A percentile compares a stretch with the other conserved stretches of the same genome.
These are phyloP conservation scores for Murina feae DNA, from an alignment of 2,113 vertebrate species.

Conservation along the genomic window DNA sequence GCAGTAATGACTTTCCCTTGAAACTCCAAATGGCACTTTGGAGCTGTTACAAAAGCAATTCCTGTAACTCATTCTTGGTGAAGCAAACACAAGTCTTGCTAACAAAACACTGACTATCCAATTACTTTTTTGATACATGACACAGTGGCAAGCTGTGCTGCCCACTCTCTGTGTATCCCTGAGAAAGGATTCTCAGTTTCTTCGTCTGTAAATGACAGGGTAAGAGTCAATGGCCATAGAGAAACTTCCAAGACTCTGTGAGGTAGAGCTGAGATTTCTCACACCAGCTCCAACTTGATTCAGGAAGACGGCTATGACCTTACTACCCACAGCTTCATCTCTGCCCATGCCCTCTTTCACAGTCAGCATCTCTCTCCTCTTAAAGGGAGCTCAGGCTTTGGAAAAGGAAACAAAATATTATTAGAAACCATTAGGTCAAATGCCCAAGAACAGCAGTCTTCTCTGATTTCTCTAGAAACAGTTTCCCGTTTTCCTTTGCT, in stretches of 20 bases:
- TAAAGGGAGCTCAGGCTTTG: background rate
- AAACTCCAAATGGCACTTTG: constrained; percentile 14
- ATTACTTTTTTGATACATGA: constrained; percentile 9
- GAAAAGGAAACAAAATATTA: background rate
- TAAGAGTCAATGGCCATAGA: background rate
- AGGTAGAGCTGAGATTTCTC: background rate
- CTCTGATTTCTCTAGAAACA: background rate
- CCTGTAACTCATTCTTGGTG: background rate
- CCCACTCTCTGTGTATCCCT: background rate
- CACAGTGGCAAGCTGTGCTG: background rate
- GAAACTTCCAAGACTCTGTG: background rate
- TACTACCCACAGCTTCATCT: background rate
- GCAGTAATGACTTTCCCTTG: background rate
- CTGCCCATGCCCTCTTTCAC: background rate
- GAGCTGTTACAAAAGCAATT: background rate
- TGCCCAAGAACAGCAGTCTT: background rate
- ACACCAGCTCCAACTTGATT: background rate
- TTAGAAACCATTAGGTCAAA: background rate
- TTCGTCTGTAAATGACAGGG: constrained; percentile 5
- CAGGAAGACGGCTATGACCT: background rate
- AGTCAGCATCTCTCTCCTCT: background rate
- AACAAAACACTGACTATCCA: background rate
- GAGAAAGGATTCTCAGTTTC: constrained; percentile 18
- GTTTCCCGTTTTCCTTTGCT: background rate
- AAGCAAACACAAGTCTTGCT: constrained; percentile 32